Base-by-base conservation (phyloP, 2,797 vertebrate species). In the Xiphorhynchus erythropygius region DNA sequence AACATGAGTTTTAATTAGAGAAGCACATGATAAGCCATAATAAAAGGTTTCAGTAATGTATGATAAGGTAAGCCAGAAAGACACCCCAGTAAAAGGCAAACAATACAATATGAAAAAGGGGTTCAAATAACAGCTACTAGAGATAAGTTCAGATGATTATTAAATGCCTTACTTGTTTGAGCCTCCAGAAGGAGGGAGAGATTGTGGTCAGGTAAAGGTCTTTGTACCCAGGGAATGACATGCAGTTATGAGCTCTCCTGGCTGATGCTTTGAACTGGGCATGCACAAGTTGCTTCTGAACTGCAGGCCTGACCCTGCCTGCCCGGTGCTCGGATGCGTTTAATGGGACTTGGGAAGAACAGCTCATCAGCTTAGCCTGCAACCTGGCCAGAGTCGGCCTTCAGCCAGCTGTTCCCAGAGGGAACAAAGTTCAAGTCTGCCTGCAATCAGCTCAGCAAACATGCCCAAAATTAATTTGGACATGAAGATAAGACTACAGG, bases 381-480 rank as follows among this genome's bases (percentile, higher is more conserved):
- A 44, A 1, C 0, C 0, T 25, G 47, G 56, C 49, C 1, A 0
- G 23, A 9, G 60, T 17, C 87, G 89, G 81, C 71, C 69, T 46
- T 44, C 41, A 41, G 60, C 78, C 95, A 95, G 84, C 33, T 28
- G 60, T 30, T 64, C 57, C 41, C 42, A 2, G 10, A 8, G 68
- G 52, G 84, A 84, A 14, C 57, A 39, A 79, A 89, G 93, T 50
- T 78, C 91, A 91, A 53, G 23, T 42, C 79, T 32, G 53, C 46
- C 65, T 32, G 22, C 84, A 80, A 71, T 64, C 82, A 71, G 50
- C 41, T 62, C 64, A 32, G 15, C 0, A 0, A 85, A 88, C 82
- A 75, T 32, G 68, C 19, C 41, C 37, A 23, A 87, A 96, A 97
- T 87, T 94, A 88, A 92, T 88, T 92, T 75, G 86, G 55, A 88